phyloP scores from a whole-genome alignment of 2,797 vertebrate species.

The Lagocephalus sceleratus region DNA sequence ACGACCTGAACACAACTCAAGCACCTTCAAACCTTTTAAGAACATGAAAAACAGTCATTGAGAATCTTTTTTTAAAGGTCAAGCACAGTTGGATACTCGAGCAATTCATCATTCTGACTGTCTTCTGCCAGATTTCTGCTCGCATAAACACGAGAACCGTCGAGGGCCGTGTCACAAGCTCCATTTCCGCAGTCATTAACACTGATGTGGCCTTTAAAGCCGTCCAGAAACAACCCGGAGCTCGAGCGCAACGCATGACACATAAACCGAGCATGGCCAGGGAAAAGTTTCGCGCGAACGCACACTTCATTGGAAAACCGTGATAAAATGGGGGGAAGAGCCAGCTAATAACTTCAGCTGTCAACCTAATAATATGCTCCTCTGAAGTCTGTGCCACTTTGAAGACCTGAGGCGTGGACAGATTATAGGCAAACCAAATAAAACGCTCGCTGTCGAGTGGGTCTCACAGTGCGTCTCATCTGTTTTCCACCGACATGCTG shows the following conservation, averaged over 20 bases:
- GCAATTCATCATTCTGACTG: conserved; percentile 46
- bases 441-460: conserved; percentile 32
- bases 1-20: not conserved
- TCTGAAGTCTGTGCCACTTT: conserved; percentile 35
- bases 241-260: conserved; percentile 6
- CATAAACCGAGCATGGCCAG: not conserved
- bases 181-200: conserved; percentile 40
- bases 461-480: conserved; percentile 44
- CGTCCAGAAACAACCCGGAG: conserved; percentile 52
- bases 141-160: conserved; percentile 31
- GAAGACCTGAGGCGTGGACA: conserved; percentile 50
- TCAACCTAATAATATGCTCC: conserved; percentile 25
- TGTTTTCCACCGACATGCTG: conserved; percentile 54
- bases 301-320: conserved; percentile 20
- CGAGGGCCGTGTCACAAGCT: conserved; percentile 40
- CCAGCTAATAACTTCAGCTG: conserved; percentile 40
- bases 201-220: conserved; percentile 12
- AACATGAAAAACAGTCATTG: conserved; percentile 11
- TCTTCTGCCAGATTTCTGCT: conserved; percentile 29
- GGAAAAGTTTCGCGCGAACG: conserved; percentile 16
- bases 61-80: conserved; percentile 39
- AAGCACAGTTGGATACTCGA: conserved; percentile 27
- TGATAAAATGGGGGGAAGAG: conserved; percentile 19
- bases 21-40: conserved; percentile 30
- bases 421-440: conserved; percentile 34